Base-by-base conservation (phyloP, 2,888 invertebrate genomes). In the Poecilobothrus nobilitatus region DNA sequence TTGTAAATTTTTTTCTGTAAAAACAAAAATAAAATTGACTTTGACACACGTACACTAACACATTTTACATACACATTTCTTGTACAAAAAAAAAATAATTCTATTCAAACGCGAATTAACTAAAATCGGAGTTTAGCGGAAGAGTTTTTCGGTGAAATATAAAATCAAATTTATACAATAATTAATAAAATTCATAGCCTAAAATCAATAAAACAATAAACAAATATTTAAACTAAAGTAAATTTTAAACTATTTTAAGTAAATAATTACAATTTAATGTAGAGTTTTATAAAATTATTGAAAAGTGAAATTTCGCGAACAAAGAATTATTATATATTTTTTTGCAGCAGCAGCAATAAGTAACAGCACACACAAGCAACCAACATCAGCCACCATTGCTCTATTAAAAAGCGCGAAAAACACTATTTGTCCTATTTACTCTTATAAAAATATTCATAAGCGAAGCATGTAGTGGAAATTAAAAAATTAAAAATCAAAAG, bases 241-340 rank as follows among this genome's bases (percentile, higher is more conserved):
- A 1, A 18, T 53, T 12, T 53, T 41, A 41, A 41, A 6, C 9
- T 27, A 27, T 27, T 27, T 27, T 27, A 27, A 27, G 5, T 27
- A 27, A 37, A 37, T 37, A 37, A 37, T 37, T 7, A 5, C 8
- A 37, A 37, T 10, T 37, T 37, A 37, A 37, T 10, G 37, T 37
- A 12, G 9, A 18, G 18, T 12, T 53, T 53, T 53, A 15, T 53
- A 12, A 53, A 53, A 53, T 18, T 18, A 2, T 53, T n/a, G 27
- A 53, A 53, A 53, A 53, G 53, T 53, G 53, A 53, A 53, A 53
- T 53, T 53, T 53, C 53, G 53, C 53, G 53, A 53, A 53, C 53
- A 53, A 53, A 53, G n/a, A n/a, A 53, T 18, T 27, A 27, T 27
- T 27, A 27, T 27, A 27, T 27, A 27, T 27, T 53, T 18, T 53